Conservation (phyloP, 2,888 invertebrate genomes). For the Mimumesa dahlbomi region DNA sequence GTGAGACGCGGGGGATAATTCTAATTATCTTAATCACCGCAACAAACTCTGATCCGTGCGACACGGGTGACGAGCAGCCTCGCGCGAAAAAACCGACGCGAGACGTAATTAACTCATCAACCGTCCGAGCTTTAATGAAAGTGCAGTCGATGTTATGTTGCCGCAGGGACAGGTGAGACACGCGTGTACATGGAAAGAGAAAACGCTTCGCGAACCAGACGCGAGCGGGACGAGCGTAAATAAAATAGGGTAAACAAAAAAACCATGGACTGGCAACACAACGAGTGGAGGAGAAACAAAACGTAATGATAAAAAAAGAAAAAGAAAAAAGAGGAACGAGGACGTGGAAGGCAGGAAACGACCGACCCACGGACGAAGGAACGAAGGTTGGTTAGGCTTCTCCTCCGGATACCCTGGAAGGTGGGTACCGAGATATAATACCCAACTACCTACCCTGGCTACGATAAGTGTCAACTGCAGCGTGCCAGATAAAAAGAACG, state of each 20-base stretch:
- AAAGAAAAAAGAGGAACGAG: constrained; percentile 11
- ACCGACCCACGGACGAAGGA: constrained; percentile 52
- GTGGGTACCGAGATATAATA: constrained; percentile 68
- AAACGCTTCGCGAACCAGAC: constrained; percentile 28
- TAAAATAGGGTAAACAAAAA: constrained; percentile 14
- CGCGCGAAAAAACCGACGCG: constrained; percentile 15
- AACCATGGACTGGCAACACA: no score
- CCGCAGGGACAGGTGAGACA: constrained; percentile 69
- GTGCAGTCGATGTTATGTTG: constrained; percentile 59
- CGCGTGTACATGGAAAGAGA: constrained; percentile 58
- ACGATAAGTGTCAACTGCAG: constrained; percentile 80
- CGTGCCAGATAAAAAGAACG: constrained; percentile 78
- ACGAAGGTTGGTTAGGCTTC: constrained; percentile 37
- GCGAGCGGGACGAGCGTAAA: constrained; percentile 26
- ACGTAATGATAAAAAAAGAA: neutral
- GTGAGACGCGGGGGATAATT: no score
- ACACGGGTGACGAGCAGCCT: constrained; percentile 2
- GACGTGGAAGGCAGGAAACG: constrained; percentile 32
- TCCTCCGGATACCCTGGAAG: constrained; percentile 56
- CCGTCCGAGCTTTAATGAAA: constrained; percentile 70
- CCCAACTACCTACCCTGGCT: constrained; percentile 61
- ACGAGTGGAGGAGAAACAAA: constrained; percentile 29
- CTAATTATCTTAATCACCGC: no score
- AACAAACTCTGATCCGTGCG: neutral
- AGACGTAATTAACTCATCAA: constrained; percentile 71